phyloP scores from a whole-genome alignment of 2,888 invertebrate species.

The Hesperia comma region DNA sequence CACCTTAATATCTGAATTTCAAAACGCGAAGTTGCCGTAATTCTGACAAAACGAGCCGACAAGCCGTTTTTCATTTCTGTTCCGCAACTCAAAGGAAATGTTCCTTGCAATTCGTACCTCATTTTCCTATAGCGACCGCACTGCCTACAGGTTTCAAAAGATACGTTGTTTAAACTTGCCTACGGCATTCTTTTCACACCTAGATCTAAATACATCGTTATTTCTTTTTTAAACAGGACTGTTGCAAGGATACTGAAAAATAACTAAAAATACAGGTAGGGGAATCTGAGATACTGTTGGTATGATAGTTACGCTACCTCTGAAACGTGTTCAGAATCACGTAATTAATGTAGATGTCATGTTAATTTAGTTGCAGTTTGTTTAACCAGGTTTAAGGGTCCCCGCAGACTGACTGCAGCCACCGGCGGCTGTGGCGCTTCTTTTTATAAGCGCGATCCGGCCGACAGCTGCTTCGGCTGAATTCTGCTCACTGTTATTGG shows the following conservation, averaged over 20 bases:
- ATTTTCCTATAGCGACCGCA: slow-evolving; percentile 13
- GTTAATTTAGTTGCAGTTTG: no score
- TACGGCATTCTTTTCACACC: slow-evolving; percentile 16
- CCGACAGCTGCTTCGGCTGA: no score
- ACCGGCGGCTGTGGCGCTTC: no score
- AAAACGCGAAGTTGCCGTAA: slow-evolving; percentile 12
- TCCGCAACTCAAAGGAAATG: slow-evolving; percentile 19
- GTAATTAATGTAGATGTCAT: no score
- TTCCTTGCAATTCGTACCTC: slow-evolving; percentile 16
- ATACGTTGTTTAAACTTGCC: slow-evolving; percentile 12
- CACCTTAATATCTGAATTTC: not conserved
- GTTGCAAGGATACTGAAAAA: not conserved
- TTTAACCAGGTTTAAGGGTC: no score
- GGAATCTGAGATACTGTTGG: no score
- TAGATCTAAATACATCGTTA: slow-evolving; percentile 4
- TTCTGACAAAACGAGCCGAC: slow-evolving; percentile 10
- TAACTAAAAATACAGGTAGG: not conserved
- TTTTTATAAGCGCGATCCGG: no score
- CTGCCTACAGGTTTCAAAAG: slow-evolving; percentile 10
- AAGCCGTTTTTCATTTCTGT: slow-evolving; percentile 14
- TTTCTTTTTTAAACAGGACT: slow-evolving; percentile 9
- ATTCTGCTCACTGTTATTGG: no score
- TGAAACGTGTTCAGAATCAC: no score
- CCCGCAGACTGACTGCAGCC: no score
- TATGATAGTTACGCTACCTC: no score